A percentile compares a stretch with the other conserved stretches of the same genome.
Evolutionary conservation across 2,888 invertebrate genomes (phyloP).

Genomic region (Neuroscelio doddi): DNA sequence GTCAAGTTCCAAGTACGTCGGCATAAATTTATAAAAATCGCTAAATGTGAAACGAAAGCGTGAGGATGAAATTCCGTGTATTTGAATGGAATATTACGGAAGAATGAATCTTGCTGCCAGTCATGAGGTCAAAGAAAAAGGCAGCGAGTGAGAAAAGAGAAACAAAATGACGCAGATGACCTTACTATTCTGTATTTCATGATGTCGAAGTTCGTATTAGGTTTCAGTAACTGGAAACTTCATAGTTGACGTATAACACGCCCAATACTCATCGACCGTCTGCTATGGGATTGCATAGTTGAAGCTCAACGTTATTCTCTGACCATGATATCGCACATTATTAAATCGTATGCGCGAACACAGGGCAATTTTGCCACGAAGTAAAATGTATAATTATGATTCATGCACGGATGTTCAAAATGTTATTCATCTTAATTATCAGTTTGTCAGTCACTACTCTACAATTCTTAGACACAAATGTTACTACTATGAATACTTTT

Average conservation of each 20-base stretch:
- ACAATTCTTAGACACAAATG: slow-evolving; percentile 10
- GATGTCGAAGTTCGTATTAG: slow-evolving; percentile 36
- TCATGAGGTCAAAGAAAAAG: slow-evolving; percentile 24
- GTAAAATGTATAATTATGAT: slow-evolving; percentile 41
- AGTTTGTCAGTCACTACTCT: slow-evolving; percentile 28
- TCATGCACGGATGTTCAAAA: slow-evolving; percentile 24
- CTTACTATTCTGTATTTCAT: slow-evolving; percentile 21
- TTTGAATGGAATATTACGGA: slow-evolving; percentile 14
- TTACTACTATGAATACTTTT: no score
- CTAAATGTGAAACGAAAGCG: no score
- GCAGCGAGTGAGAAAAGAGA: not conserved
- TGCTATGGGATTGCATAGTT: slow-evolving; percentile 30
- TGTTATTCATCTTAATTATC: slow-evolving; percentile 29
- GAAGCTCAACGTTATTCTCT: slow-evolving; percentile 29
- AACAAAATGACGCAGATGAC: slow-evolving; percentile 20
- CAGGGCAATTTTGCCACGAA: slow-evolving; percentile 31
- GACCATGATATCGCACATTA: slow-evolving; percentile 45
- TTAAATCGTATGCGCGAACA: slow-evolving; percentile 38
- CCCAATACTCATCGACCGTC: slow-evolving; percentile 46
- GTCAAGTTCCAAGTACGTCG: no score
- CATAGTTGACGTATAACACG: slow-evolving; percentile 40
- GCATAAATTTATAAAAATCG: no score
- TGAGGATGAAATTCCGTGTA: no score
- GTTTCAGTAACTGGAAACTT: slow-evolving; percentile 40
- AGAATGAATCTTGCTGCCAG: slow-evolving; percentile 7